Conservation (phyloP, 2,797 vertebrate species). For the Vultur gryphus region DNA sequence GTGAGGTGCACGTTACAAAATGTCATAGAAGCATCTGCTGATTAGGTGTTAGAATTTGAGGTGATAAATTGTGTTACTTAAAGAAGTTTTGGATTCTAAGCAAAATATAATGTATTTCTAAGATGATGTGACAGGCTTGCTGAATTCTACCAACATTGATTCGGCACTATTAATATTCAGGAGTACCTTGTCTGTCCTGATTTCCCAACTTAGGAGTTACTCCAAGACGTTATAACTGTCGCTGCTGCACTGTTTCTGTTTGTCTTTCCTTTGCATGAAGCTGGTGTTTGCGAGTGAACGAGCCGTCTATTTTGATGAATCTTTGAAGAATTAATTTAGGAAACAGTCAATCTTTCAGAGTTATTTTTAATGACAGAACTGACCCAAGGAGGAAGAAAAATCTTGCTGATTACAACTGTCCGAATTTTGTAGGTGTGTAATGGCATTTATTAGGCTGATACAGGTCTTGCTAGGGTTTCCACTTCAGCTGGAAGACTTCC, state of each 20-base stretch:
- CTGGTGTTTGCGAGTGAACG: neutral
- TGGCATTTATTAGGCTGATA: neutral
- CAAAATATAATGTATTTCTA: neutral
- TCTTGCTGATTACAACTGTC: neutral
- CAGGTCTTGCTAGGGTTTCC: neutral
- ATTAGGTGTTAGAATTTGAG: neutral
- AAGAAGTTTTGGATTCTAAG: neutral
- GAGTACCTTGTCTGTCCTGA: neutral
- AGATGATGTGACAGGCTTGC: neutral
- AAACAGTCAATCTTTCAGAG: neutral
- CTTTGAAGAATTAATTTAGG: neutral
- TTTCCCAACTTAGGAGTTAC: neutral
- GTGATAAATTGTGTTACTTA: neutral
- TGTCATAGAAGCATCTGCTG: neutral
- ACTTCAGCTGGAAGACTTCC: neutral
- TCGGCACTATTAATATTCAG: neutral
- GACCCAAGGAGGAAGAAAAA: neutral
- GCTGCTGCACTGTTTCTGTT: neutral
- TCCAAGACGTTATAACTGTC: fast-evolving
- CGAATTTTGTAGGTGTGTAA: neutral
- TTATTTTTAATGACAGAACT: neutral
- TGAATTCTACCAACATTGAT: neutral
- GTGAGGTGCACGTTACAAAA: neutral
- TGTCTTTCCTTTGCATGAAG: neutral
- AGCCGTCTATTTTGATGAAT: neutral